These are phyloP conservation scores for Patella pellucida DNA, from an alignment of 2,888 invertebrate genomes.

Conservation along the genomic window DNA sequence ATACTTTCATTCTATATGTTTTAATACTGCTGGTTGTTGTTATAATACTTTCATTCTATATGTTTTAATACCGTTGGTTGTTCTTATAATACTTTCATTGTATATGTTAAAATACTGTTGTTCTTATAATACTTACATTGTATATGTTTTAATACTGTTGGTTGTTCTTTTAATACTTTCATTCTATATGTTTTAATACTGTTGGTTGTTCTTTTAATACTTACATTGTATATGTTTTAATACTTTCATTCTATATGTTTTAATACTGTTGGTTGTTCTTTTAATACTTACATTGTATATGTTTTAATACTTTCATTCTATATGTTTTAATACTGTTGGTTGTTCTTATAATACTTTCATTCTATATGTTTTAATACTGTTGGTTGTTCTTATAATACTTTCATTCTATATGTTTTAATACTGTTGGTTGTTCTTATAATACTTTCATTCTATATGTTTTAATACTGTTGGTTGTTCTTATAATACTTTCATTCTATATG, in stretches of 20 bases:
- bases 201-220: conserved; percentile 5
- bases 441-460: conserved; percentile 15
- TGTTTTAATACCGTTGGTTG: too few species aligned
- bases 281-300: conserved; percentile 4
- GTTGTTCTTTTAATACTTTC: too few species aligned
- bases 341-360: conserved; percentile 12
- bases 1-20: too few species aligned
- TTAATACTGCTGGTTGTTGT: too few species aligned
- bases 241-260: conserved; percentile 24
- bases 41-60: too few species aligned
- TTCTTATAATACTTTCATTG: too few species aligned
- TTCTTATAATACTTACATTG: not conserved
- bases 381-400: conserved; percentile 11
- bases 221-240: not conserved
- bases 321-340: not conserved
- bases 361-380: not conserved
- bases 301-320: not conserved
- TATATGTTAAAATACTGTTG: too few species aligned
- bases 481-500: conserved; percentile 15
- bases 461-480: not conserved
- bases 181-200: not conserved
- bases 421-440: not conserved
- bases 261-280: conserved; percentile 17
- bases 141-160: not conserved
- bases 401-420: not conserved